These are phyloP conservation scores for Todiramphus saurophagus DNA, from an alignment of 2,113 vertebrate genomes.

Conservation along the genomic window DNA sequence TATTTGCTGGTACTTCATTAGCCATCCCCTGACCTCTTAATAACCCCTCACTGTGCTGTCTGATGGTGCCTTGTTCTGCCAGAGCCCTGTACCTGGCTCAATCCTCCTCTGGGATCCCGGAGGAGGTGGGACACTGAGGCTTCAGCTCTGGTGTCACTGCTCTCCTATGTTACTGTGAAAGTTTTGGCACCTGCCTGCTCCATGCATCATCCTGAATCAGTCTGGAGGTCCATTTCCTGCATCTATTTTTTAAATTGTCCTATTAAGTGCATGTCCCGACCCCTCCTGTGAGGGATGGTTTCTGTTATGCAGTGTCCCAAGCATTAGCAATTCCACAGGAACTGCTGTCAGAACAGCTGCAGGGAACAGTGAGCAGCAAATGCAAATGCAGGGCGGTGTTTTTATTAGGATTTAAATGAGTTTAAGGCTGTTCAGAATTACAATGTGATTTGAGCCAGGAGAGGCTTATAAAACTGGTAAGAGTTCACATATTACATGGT, in stretches of 20 bases:
- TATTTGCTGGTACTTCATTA: neutral
- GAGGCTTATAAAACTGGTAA: conserved; percentile 30
- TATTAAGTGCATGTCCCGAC: neutral
- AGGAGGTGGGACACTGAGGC: neutral
- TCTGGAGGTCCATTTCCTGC: neutral
- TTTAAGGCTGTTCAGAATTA: conserved; percentile 64
- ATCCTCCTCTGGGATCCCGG: neutral
- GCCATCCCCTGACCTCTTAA: neutral
- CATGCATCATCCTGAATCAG: neutral
- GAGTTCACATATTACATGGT: conserved; percentile 30
- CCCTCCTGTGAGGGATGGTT: neutral
- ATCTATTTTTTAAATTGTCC: neutral
- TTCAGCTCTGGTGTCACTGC: neutral
- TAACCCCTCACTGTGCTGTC: neutral
- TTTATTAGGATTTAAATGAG: conserved; percentile 72
- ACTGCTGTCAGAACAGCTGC: neutral
- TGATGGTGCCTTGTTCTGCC: neutral
- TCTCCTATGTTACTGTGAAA: neutral
- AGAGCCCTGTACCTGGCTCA: neutral
- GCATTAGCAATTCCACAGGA: conserved; percentile 38
- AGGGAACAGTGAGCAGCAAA: neutral
- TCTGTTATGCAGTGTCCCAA: neutral
- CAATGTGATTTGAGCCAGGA: conserved; percentile 52
- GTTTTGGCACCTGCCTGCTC: neutral
- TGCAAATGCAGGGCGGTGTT: conserved; percentile 54